Evolutionary conservation across 2,888 invertebrate genomes (phyloP), one percentile per base, ranked within the genome.

Genomic region (Tineola bisselliella): DNA sequence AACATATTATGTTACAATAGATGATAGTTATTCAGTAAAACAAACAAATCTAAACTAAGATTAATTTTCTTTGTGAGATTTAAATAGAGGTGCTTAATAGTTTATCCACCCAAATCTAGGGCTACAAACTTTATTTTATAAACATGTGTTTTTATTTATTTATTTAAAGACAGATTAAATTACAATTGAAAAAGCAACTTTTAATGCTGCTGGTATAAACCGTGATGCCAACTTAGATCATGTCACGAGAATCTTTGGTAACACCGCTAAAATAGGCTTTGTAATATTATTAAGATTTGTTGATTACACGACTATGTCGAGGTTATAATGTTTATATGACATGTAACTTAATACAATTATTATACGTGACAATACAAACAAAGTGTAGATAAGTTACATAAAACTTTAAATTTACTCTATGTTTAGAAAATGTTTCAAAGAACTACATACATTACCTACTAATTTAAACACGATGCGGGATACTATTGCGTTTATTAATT

Each of bases 221-320:
- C 56, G 25, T 25, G 33, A 58, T 58, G 58, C 11, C 58, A 31
- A 15, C 58, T 58, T 33, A 58, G 58, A 58, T 58, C 58, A 33
- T 19, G 58, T 58, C 58, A 58, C 58, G 58, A 58, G 31, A 58
- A 58, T 58, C 58, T 58, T 33, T 13, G 31, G 33, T 30, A 58
- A 33, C 8, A 58, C 33, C 30, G 25, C 58, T 33, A 58, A 58
- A 58, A 58, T 58, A 58, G 58, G 33, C 58, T 33, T 18, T 48
- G 48, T 38, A 12, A 54, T 54, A 48, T 48, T 54, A 54, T 54
- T 13, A 8, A 54, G 54, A 54, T 54, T 25, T 18, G 54, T 54
- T 54, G 54, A 25, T 54, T 25, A 48, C 8, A 48, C 17, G n/a
- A 13, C 48, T 48, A 48, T 54, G 54, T 54, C 54, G 25, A 18